These are phyloP conservation scores for Xenopus borealis DNA, from an alignment of 2,113 vertebrate genomes.

Conservation along the genomic window DNA sequence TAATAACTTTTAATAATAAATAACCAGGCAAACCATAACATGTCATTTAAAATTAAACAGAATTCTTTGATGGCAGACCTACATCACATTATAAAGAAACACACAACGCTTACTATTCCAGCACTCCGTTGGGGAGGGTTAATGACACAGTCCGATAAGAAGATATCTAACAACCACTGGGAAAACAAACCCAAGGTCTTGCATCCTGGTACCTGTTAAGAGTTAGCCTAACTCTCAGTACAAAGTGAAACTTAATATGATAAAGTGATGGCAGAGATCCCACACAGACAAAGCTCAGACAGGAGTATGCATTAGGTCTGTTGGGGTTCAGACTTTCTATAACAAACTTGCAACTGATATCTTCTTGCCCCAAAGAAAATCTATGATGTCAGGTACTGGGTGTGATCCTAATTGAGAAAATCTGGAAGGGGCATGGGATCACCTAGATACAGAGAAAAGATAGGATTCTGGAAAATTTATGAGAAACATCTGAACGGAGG, in stretches of 20 bases:
- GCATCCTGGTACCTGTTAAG: constrained; percentile 12
- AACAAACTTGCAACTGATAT: constrained; percentile 32
- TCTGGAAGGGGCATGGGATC: constrained; percentile 4
- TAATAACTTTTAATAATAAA: constrained; percentile 38
- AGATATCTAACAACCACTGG: constrained; percentile 17
- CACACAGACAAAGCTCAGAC: constrained; percentile 27
- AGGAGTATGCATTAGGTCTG: neutral
- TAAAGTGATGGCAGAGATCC: constrained; percentile 28
- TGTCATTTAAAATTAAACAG: constrained; percentile 42
- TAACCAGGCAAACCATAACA: constrained; percentile 33
- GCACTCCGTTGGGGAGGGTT: constrained; percentile 17
- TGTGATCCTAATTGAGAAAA: constrained; percentile 20
- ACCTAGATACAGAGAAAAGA: constrained; percentile 14
- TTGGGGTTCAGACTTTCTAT: constrained; percentile 14
- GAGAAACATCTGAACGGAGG: constrained; percentile 26
- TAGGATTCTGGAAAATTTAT: constrained; percentile 30
- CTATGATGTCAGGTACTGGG: constrained; percentile 14
- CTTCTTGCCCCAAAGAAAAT: constrained; percentile 30
- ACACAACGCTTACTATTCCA: constrained; percentile 22
- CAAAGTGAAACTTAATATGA: constrained; percentile 27
- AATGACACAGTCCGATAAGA: constrained; percentile 29
- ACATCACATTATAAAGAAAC: constrained; percentile 29
- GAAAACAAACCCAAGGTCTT: constrained; percentile 14
- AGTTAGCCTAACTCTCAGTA: constrained; percentile 4
- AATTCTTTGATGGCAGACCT: constrained; percentile 39